Evolutionary conservation across 2,797 vertebrate genomes (phyloP).

Genomic region (Rachycentron canadum): DNA sequence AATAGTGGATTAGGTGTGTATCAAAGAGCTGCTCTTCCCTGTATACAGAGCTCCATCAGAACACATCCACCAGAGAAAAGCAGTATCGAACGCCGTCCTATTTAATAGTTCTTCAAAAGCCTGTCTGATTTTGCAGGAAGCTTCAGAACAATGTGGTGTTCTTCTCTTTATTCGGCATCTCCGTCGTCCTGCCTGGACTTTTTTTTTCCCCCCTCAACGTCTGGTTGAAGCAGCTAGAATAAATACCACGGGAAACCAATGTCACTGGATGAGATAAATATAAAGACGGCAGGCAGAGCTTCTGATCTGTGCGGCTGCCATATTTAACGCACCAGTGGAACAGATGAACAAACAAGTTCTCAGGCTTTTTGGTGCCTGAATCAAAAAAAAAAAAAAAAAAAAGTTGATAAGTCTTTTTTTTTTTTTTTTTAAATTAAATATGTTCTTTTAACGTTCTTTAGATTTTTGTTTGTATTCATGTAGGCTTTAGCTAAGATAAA

Average conservation of each 20-base stretch:
- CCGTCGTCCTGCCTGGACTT: background rate
- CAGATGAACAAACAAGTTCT: conserved; percentile 3
- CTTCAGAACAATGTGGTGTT: background rate
- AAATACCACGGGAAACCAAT: conserved; percentile 18
- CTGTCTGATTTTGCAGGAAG: background rate
- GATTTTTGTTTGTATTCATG: background rate
- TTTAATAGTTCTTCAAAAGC: background rate
- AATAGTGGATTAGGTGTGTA: conserved; percentile 9
- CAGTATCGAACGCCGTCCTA: background rate
- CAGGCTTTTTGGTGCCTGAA: background rate
- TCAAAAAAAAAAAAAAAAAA: background rate
- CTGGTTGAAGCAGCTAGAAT: conserved; percentile 16
- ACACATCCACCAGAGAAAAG: background rate
- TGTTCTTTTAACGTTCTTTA: background rate
- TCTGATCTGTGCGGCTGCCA: conserved; percentile 39
- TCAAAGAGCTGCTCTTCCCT: background rate
- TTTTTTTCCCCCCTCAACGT: background rate
- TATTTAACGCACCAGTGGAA: conserved; percentile 35
- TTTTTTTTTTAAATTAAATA: too few relatives aligned
- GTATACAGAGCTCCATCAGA: background rate
- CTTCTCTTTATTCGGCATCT: background rate
- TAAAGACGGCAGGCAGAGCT: conserved; percentile 22
- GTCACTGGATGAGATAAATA: conserved; percentile 45
- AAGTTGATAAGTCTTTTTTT: too few relatives aligned
- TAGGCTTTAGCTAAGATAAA: background rate